A percentile compares a stretch with the other conserved stretches of the same genome.
Evolutionary conservation across 2,113 vertebrate genomes (phyloP).

Genomic region (Trachemys scripta): DNA sequence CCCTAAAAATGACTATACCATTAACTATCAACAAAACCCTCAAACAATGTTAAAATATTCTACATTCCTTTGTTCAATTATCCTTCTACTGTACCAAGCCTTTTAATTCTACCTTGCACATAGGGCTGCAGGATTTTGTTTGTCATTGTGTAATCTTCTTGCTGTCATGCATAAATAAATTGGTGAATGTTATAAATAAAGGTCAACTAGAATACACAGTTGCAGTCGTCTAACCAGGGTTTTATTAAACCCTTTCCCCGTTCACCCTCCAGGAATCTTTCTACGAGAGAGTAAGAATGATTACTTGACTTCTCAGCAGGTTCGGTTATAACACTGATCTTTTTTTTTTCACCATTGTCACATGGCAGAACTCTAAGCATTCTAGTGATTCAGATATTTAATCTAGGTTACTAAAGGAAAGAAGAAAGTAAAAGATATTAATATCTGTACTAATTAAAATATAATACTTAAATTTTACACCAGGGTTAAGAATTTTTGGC

Average conservation of each 20-base stretch:
- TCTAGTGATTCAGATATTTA: not conserved
- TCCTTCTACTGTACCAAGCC: not conserved
- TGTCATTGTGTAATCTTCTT: not conserved
- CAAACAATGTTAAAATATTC: rapidly evolving
- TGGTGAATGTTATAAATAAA: slow-evolving; percentile 45
- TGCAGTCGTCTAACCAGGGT: not conserved
- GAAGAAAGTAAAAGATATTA: not conserved
- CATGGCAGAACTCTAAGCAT: not conserved
- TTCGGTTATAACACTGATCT: rapidly evolving
- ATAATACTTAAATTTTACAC: not conserved
- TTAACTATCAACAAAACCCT: not conserved
- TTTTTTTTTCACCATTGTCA: not conserved
- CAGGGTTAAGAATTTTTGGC: not conserved
- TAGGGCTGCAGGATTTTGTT: not conserved
- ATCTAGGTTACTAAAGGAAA: not conserved
- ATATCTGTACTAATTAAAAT: not conserved
- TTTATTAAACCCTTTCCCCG: not conserved
- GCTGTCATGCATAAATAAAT: not conserved
- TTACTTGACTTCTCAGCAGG: not conserved
- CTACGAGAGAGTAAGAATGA: not conserved
- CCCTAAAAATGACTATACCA: not conserved
- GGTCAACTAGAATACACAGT: slow-evolving; percentile 18
- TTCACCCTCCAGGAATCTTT: not conserved
- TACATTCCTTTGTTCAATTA: not conserved
- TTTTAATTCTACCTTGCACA: not conserved